Evolutionary conservation across 2,888 invertebrate species (phyloP).

Genomic region (Drosophila mercatorum): DNA sequence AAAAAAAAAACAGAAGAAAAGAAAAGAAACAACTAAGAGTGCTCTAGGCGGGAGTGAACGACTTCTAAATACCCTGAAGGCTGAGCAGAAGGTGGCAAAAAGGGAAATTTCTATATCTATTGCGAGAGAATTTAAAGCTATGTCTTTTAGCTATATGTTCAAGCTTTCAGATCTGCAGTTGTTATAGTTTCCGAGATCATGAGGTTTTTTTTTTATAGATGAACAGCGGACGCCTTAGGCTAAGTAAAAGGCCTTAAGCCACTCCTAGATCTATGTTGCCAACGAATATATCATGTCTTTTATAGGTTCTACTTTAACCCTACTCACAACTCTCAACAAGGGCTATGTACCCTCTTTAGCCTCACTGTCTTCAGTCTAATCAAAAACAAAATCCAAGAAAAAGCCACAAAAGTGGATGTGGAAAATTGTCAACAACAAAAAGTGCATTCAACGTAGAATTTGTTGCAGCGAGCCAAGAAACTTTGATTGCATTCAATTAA

Average conservation of each 20-base stretch:
- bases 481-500: conserved; percentile 78
- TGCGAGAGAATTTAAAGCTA: neutral
- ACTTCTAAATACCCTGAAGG: neutral
- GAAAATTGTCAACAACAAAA: conserved; percentile 17
- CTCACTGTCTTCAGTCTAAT: neutral
- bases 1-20: neutral
- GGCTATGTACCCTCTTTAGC: neutral
- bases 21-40: neutral
- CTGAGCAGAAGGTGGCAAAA: neutral
- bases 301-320: no score
- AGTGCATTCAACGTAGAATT: conserved; percentile 64
- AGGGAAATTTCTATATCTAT: neutral
- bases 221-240: neutral
- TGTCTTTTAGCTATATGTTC: neutral
- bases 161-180: neutral
- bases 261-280: neutral
- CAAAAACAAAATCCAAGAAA: conserved; percentile 23
- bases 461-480: conserved; percentile 33
- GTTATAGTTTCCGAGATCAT: neutral
- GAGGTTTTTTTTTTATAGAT: neutral
- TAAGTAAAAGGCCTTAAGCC: neutral
- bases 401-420: conserved; percentile 12
- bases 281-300: neutral
- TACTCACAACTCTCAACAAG: neutral
- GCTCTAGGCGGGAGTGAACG: neutral